A percentile compares a stretch with the other conserved stretches of the same genome.
phyloP scores from a whole-genome alignment of 2,113 vertebrate species.

The Eurypyga helias region DNA sequence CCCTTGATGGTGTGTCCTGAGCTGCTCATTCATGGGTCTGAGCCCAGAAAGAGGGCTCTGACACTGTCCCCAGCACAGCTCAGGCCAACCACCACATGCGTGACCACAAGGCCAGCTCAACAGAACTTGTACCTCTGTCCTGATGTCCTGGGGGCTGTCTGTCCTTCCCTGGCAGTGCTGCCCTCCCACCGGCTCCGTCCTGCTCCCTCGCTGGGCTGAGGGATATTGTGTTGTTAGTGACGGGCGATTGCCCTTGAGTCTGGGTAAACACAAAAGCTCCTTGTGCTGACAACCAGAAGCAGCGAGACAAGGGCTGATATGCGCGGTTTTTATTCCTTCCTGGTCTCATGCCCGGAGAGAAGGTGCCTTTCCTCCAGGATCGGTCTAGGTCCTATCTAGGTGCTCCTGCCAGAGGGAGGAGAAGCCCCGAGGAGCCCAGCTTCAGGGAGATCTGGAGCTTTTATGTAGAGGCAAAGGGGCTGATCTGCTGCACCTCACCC shows the following conservation, averaged over 20 bases:
- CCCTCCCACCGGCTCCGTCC: background rate
- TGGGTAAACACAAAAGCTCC: conserved; percentile 14
- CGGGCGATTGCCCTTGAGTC: background rate
- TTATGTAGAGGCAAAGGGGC: background rate
- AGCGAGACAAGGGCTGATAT: background rate
- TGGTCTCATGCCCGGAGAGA: background rate
- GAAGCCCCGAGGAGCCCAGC: background rate
- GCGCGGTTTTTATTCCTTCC: background rate
- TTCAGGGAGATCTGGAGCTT: background rate
- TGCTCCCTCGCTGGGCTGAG: accelerated
- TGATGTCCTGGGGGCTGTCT: background rate
- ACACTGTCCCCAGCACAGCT: background rate
- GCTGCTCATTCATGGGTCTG: background rate
- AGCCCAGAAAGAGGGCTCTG: background rate
- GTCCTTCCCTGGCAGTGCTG: background rate
- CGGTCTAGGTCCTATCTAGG: background rate
- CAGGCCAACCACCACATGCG: accelerated
- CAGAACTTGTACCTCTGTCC: conserved; percentile 1
- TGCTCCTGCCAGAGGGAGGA: background rate
- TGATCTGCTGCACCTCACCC: background rate
- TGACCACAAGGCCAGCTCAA: background rate
- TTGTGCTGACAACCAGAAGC: conserved; percentile 25
- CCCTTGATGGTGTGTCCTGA: background rate
- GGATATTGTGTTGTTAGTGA: conserved; percentile 62
- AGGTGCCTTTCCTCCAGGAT: background rate